Conservation (phyloP, 2,113 vertebrate species). For the Forbesichthys papilliferus region DNA sequence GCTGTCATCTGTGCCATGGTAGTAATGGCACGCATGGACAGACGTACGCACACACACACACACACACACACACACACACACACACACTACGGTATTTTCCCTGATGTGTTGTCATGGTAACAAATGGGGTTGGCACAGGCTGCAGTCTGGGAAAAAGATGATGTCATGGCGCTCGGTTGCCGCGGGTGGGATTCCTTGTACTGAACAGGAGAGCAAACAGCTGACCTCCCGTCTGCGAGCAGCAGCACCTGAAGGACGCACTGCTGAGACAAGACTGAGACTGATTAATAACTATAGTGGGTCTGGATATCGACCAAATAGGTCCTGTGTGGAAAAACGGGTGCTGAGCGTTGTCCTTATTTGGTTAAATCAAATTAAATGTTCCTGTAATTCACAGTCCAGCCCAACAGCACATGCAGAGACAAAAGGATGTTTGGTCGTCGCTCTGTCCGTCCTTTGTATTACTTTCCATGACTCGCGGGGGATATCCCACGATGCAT, state of each 20-base stretch:
- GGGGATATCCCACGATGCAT: conserved; percentile 63
- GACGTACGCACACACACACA: neutral
- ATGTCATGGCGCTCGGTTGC: conserved; percentile 44
- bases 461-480: conserved; percentile 60
- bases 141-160: conserved; percentile 32
- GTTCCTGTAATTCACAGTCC: neutral
- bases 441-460: conserved; percentile 46
- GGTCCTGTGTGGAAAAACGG: no score
- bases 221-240: neutral
- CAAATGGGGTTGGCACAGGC: conserved; percentile 45
- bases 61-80: neutral
- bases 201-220: neutral
- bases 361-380: no score
- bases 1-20: neutral
- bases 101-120: conserved; percentile 42
- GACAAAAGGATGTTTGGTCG: conserved; percentile 20
- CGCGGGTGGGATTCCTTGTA: neutral
- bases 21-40: neutral
- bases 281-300: no score
- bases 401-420: neutral
- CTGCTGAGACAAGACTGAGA: no score
- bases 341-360: no score
- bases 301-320: no score
- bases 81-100: conserved; percentile 10
- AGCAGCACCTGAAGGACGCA: conserved; percentile 5